phyloP scores from a whole-genome alignment of 2,113 vertebrate species.

The Xerus inauris region DNA sequence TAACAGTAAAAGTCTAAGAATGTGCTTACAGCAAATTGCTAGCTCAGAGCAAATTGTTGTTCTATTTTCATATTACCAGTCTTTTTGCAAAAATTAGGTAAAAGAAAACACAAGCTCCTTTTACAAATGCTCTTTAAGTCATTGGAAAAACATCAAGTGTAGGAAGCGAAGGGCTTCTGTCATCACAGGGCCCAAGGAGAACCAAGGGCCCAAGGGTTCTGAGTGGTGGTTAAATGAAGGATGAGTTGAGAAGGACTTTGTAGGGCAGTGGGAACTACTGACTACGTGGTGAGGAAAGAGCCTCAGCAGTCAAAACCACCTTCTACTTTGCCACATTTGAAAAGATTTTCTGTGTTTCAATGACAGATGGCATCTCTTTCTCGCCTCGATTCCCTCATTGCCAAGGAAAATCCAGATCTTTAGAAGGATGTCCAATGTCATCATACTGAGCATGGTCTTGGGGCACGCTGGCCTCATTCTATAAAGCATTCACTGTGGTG shows the following conservation, averaged over 20 bases:
- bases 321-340: background rate
- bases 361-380: background rate
- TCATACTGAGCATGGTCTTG: background rate
- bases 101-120: background rate
- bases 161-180: background rate
- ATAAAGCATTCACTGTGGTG: background rate
- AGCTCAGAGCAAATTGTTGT: background rate
- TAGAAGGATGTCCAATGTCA: background rate
- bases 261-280: too few relatives aligned
- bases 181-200: background rate
- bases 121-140: background rate
- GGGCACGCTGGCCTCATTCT: background rate
- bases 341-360: background rate
- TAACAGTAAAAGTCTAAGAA: background rate
- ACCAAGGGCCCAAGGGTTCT: background rate
- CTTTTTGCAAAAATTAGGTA: background rate
- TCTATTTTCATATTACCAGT: background rate
- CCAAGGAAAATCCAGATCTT: background rate
- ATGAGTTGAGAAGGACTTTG: background rate
- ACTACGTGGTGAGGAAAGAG: background rate
- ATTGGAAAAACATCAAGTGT: background rate
- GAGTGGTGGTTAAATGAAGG: background rate
- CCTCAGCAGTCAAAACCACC: background rate
- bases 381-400: background rate
- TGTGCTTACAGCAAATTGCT: background rate